Evolutionary conservation across 2,113 vertebrate genomes (phyloP).

Genomic region (Elaphurus davidianus): DNA sequence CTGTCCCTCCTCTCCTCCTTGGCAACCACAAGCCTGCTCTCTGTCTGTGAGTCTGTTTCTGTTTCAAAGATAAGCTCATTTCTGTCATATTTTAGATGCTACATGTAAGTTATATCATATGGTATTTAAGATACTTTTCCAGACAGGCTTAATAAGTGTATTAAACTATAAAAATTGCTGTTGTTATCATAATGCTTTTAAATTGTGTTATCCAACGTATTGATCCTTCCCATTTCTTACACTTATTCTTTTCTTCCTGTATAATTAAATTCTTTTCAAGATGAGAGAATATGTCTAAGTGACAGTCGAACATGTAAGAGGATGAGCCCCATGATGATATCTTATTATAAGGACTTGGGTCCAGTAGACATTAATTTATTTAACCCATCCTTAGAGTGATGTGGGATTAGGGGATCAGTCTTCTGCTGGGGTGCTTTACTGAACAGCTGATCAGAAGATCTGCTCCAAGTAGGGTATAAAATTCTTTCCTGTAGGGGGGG

Average conservation of each 20-base stretch:
- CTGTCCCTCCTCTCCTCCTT: neutral
- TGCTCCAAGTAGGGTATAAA: conserved; percentile 37
- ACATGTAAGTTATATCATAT: neutral
- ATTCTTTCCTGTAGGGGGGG: conserved; percentile 7
- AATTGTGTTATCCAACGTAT: neutral
- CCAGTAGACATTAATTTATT: conserved; percentile 25
- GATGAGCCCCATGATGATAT: conserved; percentile 7
- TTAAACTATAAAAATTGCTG: neutral
- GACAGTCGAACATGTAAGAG: conserved; percentile 46
- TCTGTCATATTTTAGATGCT: neutral
- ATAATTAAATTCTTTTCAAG: conserved; percentile 37
- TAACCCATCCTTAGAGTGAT: conserved; percentile 40
- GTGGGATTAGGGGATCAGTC: conserved; percentile 9
- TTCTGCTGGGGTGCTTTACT: conserved; percentile 15
- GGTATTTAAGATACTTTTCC: neutral
- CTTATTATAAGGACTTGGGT: conserved; percentile 53
- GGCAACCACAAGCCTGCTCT: neutral
- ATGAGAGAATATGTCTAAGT: conserved; percentile 34
- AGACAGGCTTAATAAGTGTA: neutral
- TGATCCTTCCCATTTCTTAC: neutral
- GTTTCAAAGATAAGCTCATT: neutral
- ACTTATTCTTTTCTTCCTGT: conserved; percentile 37
- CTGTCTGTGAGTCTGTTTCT: neutral
- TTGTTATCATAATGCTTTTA: neutral
- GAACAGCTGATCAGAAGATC: conserved; percentile 42